phyloP scores from a whole-genome alignment of 1,140 invertebrate species.

The Ruditapes philippinarum region DNA sequence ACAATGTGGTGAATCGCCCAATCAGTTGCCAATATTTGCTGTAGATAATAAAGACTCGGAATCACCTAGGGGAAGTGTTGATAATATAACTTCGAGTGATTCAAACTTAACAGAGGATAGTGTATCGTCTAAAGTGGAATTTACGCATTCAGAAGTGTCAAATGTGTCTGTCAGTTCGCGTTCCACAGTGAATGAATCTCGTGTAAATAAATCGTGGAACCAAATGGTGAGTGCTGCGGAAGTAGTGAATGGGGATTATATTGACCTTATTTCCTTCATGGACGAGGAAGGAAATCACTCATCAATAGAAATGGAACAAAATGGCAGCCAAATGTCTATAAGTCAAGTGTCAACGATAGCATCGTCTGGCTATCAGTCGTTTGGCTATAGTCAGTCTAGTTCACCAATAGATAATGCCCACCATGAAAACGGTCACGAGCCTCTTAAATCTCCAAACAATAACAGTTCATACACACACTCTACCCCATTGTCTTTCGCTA shows the following conservation, averaged over 20 bases:
- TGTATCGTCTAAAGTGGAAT: not conserved
- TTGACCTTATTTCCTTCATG: conserved; percentile 85
- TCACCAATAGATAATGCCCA: conserved; percentile 92
- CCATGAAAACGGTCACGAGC: conserved; percentile 61
- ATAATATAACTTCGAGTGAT: conserved; percentile 42
- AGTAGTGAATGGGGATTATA: conserved; percentile 81
- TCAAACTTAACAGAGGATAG: conserved; percentile 40
- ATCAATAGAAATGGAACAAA: conserved; percentile 76
- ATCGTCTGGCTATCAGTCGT: conserved; percentile 96
- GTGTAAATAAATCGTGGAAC: conserved; percentile 83
- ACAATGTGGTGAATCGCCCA: conserved; percentile 72
- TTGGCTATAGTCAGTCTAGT: conserved; percentile 95
- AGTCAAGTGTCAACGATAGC: conserved; percentile 94
- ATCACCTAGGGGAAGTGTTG: conserved; percentile 49
- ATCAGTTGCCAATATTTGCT: conserved; percentile 67
- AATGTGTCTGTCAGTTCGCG: conserved; percentile 79
- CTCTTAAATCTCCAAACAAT: conserved; percentile 31
- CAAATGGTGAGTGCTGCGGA: conserved; percentile 84
- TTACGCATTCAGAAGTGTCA: conserved; percentile 68
- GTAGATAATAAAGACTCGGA: not conserved
- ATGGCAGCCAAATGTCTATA: conserved; percentile 88
- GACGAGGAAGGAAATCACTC: conserved; percentile 82
- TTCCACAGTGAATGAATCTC: conserved; percentile 72
- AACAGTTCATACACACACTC: conserved; percentile 50
- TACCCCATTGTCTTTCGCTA: conserved; percentile 94